Percentiles rank a stretch among this genome's conserved stretches.
These are phyloP conservation scores for Meleagris gallopavo DNA, from an alignment of 2,113 vertebrate genomes.

Conservation along the genomic window DNA sequence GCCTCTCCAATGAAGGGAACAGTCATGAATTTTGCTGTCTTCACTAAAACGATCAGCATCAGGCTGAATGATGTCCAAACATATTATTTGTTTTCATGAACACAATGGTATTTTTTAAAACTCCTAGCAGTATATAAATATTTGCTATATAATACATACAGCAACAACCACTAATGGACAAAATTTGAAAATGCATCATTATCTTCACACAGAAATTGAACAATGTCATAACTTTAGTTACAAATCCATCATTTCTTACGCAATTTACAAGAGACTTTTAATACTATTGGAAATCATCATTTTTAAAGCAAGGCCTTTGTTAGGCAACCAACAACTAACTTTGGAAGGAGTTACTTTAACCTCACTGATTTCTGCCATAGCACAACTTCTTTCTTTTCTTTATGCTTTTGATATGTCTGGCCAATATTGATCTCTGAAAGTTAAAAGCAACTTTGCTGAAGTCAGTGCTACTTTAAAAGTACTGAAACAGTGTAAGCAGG, in stretches of 20 bases:
- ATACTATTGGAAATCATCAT: neutral
- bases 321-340: neutral
- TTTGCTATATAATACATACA: neutral
- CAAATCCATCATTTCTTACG: neutral
- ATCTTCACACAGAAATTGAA: neutral
- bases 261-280: neutral
- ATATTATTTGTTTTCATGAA: neutral
- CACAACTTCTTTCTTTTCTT: neutral
- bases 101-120: neutral
- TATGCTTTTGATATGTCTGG: neutral
- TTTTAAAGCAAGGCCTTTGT: neutral
- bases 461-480: neutral
- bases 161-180: neutral
- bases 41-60: neutral
- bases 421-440: neutral
- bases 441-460: neutral
- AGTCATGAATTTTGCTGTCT: neutral
- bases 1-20: neutral
- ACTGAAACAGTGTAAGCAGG: neutral
- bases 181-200: neutral
- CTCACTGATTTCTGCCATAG: neutral
- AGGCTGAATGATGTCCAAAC: neutral
- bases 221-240: neutral
- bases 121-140: neutral
- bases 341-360: neutral